These are phyloP conservation scores for Drosophila tsacasi DNA, from an alignment of 1,140 invertebrate species.

Conservation along the genomic window DNA sequence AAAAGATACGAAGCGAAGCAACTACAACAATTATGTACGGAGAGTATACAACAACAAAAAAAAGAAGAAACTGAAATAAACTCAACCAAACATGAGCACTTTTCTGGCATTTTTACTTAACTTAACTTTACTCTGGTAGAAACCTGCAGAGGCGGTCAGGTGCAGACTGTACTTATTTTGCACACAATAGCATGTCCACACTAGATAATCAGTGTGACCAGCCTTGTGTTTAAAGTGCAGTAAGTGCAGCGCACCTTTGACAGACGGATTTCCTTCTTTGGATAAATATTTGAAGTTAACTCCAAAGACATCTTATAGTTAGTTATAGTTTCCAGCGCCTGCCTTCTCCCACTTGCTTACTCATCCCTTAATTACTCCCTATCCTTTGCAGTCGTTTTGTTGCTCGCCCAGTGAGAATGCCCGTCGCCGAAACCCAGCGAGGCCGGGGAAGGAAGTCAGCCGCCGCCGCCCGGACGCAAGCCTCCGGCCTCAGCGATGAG, in stretches of 20 bases:
- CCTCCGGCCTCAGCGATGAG: constrained; percentile 26
- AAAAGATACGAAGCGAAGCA: constrained; percentile 35
- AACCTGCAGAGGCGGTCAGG: no score
- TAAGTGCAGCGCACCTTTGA: not conserved
- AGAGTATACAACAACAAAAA: constrained; percentile 36
- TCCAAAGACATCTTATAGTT: not conserved
- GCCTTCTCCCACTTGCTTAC: no score
- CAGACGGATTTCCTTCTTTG: not conserved
- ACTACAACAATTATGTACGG: constrained; percentile 48
- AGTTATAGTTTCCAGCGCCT: no score
- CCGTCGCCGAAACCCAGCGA: constrained; percentile 50
- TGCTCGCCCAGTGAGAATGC: constrained; percentile 58
- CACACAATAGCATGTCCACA: not conserved
- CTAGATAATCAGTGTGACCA: not conserved
- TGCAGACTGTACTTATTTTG: not conserved
- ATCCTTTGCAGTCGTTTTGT: constrained; percentile 33
- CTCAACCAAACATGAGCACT: constrained; percentile 70
- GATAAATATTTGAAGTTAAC: not conserved
- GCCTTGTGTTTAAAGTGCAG: not conserved
- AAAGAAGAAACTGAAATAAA: constrained; percentile 53
- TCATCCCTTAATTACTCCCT: not conserved
- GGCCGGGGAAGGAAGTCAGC: constrained; percentile 54
- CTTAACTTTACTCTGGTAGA: no score
- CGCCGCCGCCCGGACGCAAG: constrained; percentile 10
- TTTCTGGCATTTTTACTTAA: not conserved